Percentiles rank a stretch among this genome's conserved stretches.
These are phyloP conservation scores for Gracilinanus agilis DNA, from an alignment of 2,113 vertebrate species.

Conservation along the genomic window DNA sequence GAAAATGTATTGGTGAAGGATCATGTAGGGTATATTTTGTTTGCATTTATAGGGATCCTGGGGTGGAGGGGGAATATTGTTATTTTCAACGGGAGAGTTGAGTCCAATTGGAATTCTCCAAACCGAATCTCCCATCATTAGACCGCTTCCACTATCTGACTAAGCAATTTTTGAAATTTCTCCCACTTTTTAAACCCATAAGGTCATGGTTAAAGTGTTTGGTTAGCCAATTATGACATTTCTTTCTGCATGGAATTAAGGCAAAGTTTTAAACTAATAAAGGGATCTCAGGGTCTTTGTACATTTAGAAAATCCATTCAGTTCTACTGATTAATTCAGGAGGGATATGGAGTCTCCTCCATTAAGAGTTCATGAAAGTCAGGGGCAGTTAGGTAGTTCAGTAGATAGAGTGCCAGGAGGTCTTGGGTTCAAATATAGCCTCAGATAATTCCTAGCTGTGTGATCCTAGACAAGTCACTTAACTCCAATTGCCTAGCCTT, in stretches of 20 bases:
- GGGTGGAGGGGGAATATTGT: neutral
- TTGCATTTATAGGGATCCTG: neutral
- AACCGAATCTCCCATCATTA: neutral
- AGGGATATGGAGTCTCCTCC: neutral
- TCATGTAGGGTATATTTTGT: neutral
- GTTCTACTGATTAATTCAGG: neutral
- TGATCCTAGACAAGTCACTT: too few species aligned
- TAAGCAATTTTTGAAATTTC: neutral
- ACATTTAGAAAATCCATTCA: neutral
- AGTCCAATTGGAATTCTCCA: neutral
- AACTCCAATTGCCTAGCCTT: too few species aligned
- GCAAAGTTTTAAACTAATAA: neutral
- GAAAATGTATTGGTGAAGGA: neutral
- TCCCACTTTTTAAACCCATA: neutral
- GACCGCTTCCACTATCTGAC: neutral
- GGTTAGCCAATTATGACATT: neutral
- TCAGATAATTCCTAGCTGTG: too few species aligned
- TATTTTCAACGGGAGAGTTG: neutral
- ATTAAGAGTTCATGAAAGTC: neutral
- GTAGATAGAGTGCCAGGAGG: too few species aligned
- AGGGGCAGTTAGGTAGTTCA: too few species aligned
- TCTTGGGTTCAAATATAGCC: too few species aligned
- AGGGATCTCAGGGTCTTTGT: neutral
- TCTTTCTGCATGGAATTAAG: neutral
- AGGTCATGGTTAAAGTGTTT: neutral